Evolutionary conservation across 1,140 invertebrate genomes (phyloP), one percentile per base, ranked within the genome.

Genomic region (Tetraneura akinire): DNA sequence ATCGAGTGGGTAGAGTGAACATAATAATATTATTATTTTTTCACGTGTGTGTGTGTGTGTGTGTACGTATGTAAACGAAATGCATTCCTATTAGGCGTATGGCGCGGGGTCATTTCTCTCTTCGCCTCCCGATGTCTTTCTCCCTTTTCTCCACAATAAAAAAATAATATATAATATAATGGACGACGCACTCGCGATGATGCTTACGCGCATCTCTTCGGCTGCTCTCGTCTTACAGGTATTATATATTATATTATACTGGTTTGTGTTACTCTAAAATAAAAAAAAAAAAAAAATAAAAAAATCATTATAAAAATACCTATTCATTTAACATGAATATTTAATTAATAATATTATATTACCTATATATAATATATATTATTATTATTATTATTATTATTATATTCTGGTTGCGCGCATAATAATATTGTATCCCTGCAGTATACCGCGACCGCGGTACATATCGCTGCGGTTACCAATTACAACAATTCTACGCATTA

Each of bases 31-130:
- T 73, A 73, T 73, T 64, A 10, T 73, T 6, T 37, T 53, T n/a
- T n/a, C n/a, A n/a, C n/a, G n/a, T n/a, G n/a, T n/a, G n/a, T n/a
- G n/a, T n/a, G n/a, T n/a, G n/a, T n/a, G n/a, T n/a, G n/a, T n/a
- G n/a, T n/a, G n/a, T n/a, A n/a, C n/a, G n/a, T n/a, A n/a, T 55
- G 26, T 74, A 74, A 74, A 74, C 49, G 70, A 49, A 55, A 74
- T 74, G 55, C 70, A 74, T 74, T 74, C 70, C 70, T 74, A 55
- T 74, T 55, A 71, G 32, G 42, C 66, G 64, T 42, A 73, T 53
- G 8, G 8, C 8, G 32, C 32, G 70, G 70, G 49, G 70, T 74
- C 70, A 74, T 74, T 74, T 74, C 70, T 74, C 70, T 74, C 70
- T 23, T 23, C 26, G 8, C 70, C 70, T n/a, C 13, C 47, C 68